Percentiles rank a stretch among this genome's conserved stretches.
These are phyloP conservation scores for Hyperoodon ampullatus DNA, from an alignment of 2,113 vertebrate species.

Conservation along the genomic window DNA sequence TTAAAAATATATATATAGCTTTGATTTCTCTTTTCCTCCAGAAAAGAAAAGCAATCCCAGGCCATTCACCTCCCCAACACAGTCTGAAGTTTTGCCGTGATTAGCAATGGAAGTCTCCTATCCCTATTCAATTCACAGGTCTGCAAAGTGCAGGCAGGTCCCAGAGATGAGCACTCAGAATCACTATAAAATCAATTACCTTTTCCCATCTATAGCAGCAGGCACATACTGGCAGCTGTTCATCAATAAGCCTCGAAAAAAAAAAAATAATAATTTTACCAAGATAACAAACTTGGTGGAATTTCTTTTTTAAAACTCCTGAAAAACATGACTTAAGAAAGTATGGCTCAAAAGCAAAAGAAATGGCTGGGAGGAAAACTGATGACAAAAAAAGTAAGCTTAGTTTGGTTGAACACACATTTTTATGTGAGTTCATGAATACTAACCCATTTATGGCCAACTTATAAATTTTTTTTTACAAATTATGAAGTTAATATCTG, in stretches of 20 bases:
- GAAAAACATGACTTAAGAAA: not conserved
- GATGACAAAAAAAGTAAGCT: not conserved
- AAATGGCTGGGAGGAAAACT: not conserved
- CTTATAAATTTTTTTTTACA: not conserved
- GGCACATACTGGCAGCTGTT: conserved; percentile 24
- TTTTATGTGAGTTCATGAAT: not conserved
- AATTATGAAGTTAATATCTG: not conserved
- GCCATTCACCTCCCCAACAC: conserved; percentile 1
- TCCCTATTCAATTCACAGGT: conserved; percentile 57
- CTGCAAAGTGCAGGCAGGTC: conserved; percentile 21
- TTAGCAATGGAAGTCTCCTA: conserved; percentile 39
- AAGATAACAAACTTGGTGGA: conserved; percentile 43
- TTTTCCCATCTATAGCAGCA: conserved; percentile 44
- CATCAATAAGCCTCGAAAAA: not conserved
- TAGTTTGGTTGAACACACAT: not conserved
- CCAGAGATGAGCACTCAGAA: not conserved
- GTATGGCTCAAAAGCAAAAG: not conserved
- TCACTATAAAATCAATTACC: conserved; percentile 68
- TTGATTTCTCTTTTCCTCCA: conserved; percentile 3
- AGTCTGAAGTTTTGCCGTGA: not conserved
- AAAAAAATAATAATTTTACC: not conserved
- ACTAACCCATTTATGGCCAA: not conserved
- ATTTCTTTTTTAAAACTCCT: not conserved
- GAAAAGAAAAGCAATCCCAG: conserved; percentile 3
- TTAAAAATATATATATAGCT: not conserved